phyloP scores from a whole-genome alignment of 2,113 vertebrate genomes.

The Callospermophilus lateralis region DNA sequence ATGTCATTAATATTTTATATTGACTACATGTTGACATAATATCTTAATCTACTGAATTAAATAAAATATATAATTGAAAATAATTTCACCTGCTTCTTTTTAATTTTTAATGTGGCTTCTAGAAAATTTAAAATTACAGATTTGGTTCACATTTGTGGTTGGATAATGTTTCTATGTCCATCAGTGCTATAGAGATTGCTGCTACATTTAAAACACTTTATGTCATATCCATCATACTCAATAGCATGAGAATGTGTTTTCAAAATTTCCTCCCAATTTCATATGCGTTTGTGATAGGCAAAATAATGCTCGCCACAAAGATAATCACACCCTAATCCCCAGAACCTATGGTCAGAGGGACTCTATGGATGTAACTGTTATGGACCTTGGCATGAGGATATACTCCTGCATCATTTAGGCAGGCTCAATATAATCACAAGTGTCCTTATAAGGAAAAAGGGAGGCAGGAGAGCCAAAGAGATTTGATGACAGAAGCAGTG shows the following conservation, averaged over 20 bases:
- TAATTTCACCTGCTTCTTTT: slow-evolving; percentile 15
- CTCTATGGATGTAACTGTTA: background rate
- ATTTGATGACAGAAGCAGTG: background rate
- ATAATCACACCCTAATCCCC: background rate
- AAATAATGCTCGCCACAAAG: background rate
- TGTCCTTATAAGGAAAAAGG: background rate
- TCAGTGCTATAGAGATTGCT: background rate
- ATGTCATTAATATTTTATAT: background rate
- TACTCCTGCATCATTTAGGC: background rate
- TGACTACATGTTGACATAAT: background rate
- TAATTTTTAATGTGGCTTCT: background rate
- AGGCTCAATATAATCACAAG: background rate
- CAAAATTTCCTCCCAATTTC: background rate
- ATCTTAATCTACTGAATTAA: slow-evolving; percentile 24
- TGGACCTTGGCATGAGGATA: background rate
- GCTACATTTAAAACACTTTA: background rate
- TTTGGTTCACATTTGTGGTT: background rate
- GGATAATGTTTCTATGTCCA: background rate
- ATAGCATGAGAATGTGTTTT: background rate
- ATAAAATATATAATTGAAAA: slow-evolving; percentile 18
- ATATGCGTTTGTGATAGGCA: background rate
- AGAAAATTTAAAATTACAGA: background rate
- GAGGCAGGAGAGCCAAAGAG: background rate
- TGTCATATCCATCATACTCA: background rate
- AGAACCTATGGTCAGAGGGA: background rate